Base-by-base conservation (phyloP, 35 echinoderm and acorn worm genomes). In the Ophioderma brevispina region DNA sequence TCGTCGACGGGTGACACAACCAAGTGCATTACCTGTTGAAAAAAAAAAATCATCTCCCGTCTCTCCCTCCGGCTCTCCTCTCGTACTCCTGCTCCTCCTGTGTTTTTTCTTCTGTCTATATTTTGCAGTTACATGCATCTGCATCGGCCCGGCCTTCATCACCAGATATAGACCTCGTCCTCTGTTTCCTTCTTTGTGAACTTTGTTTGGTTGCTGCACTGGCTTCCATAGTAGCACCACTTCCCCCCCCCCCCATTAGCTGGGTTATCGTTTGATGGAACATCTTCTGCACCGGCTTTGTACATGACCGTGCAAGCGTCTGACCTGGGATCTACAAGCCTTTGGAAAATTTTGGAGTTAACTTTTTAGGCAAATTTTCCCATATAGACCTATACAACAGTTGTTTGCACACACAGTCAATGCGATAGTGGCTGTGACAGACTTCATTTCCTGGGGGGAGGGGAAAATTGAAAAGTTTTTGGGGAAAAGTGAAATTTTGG, bases 41-140 rank as follows among this genome's bases (percentile, higher is more conserved):
- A n/a, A n/a, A n/a, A n/a, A n/a, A n/a, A n/a, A 35, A 25, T 63
- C 23, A 31, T 28, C 32, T 49, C 49, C 83, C 2, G 36, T 19
- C 15, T 25, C 64, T 76, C 78, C 33, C 49, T 94, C 88, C 76
- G 30, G 76, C 49, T 87, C 88, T 23, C 84, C 91, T 37, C n/a
- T 84, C 88, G 80, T 89, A 91, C 52, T 97, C 92, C 25, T 94
- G 84, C 81, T 91, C 88, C 33, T 97, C 85, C 41, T 87, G 82
- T 18, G n/a, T n/a, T n/a, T n/a, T n/a, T 87, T 78, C 31, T 86
- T 40, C 33, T 93, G 86, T 50, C 76, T 35, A 37, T 59, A 34
- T 35, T 86, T 87, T 25, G 75, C 81, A 30, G 78, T 82, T 36
- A 17, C 40, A 56, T 6, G 82, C 87, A 36, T 81, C 85, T 15